These are phyloP conservation scores for Nansenia antarctica DNA, from an alignment of 2,113 vertebrate species.

Conservation along the genomic window DNA sequence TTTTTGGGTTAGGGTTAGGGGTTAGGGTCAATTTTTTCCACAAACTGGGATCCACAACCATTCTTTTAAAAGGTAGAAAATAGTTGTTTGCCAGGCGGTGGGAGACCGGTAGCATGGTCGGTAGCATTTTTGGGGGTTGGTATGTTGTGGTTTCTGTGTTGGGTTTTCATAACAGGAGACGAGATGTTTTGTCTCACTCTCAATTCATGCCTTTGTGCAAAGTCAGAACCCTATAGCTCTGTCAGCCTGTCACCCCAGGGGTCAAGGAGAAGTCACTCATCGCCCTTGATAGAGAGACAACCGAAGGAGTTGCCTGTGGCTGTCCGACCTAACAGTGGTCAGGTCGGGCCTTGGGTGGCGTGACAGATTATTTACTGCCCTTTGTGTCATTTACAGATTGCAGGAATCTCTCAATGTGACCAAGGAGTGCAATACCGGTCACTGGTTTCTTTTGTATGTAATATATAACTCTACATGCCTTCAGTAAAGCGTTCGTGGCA, in stretches of 20 bases:
- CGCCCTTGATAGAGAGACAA: conserved; percentile 38
- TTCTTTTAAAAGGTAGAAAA: conserved; percentile 21
- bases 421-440: not conserved
- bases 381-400: conserved; percentile 23
- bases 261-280: conserved; percentile 49
- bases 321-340: conserved; percentile 6
- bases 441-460: not conserved
- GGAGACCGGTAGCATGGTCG: not conserved
- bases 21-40: not conserved
- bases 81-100: not conserved
- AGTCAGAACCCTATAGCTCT: conserved; percentile 50
- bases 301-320: conserved; percentile 27
- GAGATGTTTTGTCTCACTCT: conserved; percentile 39
- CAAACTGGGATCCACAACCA: not conserved
- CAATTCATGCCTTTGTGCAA: conserved; percentile 29
- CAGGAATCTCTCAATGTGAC: not conserved
- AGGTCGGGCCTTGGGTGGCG: conserved; percentile 17
- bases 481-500: conserved; percentile 39
- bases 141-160: conserved; percentile 24
- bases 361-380: conserved; percentile 2
- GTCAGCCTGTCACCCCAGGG: conserved; percentile 52
- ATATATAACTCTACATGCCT: conserved; percentile 34
- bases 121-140: conserved; percentile 7
- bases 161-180: conserved; percentile 41
- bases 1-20: no score